These are phyloP conservation scores for Archaeoteleia sp. DNA, from an alignment of 2,888 invertebrate species.

Conservation along the genomic window DNA sequence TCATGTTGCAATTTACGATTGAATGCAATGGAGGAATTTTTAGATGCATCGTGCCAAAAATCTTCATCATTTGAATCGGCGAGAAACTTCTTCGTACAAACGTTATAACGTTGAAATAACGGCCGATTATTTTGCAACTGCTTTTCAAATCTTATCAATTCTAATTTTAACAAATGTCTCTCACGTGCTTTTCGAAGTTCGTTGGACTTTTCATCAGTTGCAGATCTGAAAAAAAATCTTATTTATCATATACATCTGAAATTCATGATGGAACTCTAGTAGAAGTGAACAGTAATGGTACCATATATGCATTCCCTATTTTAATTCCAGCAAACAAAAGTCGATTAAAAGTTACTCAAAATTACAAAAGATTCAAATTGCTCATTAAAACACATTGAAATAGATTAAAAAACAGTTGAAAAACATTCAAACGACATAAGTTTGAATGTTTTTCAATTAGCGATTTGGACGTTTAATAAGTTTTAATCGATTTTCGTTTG, in stretches of 20 bases:
- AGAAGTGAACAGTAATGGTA: conserved; percentile 1
- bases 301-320: no score
- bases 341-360: no score
- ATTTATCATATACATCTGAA: no score
- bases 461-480: no score
- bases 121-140: conserved; percentile 54
- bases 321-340: no score
- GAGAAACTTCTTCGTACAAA: conserved; percentile 54
- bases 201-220: conserved; percentile 56
- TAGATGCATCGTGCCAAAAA: conserved; percentile 58
- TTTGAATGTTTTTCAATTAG: no score
- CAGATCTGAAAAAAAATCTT: conserved; percentile 55
- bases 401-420: no score
- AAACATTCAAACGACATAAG: no score
- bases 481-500: no score
- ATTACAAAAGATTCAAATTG: no score
- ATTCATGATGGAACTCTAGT: conserved; percentile 1
- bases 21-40: neutral
- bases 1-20: neutral
- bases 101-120: conserved; percentile 57
- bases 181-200: conserved; percentile 58
- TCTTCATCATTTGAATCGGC: conserved; percentile 59
- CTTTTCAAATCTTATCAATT: conserved; percentile 63
- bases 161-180: conserved; percentile 58
- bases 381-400: no score